Evolutionary conservation across 2,888 invertebrate genomes (phyloP).

Genomic region (Ophioninae sp.): DNA sequence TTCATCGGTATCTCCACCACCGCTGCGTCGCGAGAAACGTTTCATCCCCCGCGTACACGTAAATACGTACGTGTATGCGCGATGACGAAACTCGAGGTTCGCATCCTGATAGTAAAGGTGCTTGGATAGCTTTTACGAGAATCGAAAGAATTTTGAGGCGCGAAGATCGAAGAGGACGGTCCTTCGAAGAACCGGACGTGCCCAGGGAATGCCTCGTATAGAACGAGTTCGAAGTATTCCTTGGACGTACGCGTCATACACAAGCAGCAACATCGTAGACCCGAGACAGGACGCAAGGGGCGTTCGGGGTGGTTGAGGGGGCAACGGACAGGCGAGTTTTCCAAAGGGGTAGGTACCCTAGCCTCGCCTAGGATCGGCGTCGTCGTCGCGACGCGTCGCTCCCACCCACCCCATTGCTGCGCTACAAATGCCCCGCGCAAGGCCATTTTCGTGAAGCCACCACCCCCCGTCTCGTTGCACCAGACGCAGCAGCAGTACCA

Average conservation of each 20-base stretch:
- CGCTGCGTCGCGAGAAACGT: conserved; percentile 23
- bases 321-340: not conserved
- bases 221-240: not conserved
- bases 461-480: conserved; percentile 78
- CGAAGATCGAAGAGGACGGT: not conserved
- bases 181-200: not conserved
- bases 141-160: no score
- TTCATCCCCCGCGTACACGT: conserved; percentile 15
- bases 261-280: conserved; percentile 49
- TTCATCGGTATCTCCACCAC: conserved; percentile 53
- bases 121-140: no score
- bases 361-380: conserved; percentile 64
- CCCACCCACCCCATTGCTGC: conserved; percentile 61
- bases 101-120: no score
- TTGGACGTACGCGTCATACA: not conserved
- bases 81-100: not conserved
- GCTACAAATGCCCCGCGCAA: conserved; percentile 74
- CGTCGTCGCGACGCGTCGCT: conserved; percentile 60
- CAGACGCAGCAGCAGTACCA: conserved; percentile 82
- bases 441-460: conserved; percentile 72
- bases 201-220: not conserved
- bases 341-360: conserved; percentile 46
- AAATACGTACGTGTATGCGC: conserved; percentile 1
- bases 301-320: not conserved
- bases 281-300: not conserved